Base-by-base conservation (phyloP, 1,140 invertebrate genomes). In the Drosophila sp. region DNA sequence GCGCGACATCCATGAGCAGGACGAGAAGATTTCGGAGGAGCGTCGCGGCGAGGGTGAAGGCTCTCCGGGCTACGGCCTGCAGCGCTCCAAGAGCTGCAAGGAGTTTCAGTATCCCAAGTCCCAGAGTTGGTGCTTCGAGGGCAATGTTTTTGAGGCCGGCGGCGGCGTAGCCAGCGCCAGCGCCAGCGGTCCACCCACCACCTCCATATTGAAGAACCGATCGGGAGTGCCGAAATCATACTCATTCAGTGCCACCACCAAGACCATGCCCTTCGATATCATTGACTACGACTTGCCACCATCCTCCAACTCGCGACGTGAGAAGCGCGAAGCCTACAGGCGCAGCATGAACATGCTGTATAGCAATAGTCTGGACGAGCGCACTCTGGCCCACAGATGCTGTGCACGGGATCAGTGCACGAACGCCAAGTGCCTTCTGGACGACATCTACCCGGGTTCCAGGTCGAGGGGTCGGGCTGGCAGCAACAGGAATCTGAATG, bases 81-180 rank as follows among this genome's bases (percentile, higher is more conserved):
- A 91, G 5, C 90, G 91, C 10, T 92, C 91, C 38, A 91, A 84
- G 41, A 92, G 91, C 70, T 92, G 91, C 76, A 92, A 91, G 56
- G 91, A 91, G 58, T 92, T 92, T 11, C 82, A 90, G 60, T 92
- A 92, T 58, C 90, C 90, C 23, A 92, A 92, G 11, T 92, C 91
- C 5, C 84, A 91, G 64, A 92, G 91, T 69, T 92, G 91, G 75
- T 87, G 85, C 68, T 92, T 92, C 73, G 85, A 90, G 65, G 83
- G 80, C 57, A 89, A 89, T 23, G 83, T 90, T 3, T 86, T 69
- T 0, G 86, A 82, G 47, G 57, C 79, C 5, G 87, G 85, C 25
- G 71, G 68, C n/a, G 81, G 69, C 2, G 54, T 47, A 11, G 58
- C 75, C 35, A 66, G 76, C 25, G 32, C 35, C 23, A 33, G 70